These are phyloP conservation scores for Megaptera novaeangliae DNA, from an alignment of 2,113 vertebrate genomes.

Conservation along the genomic window DNA sequence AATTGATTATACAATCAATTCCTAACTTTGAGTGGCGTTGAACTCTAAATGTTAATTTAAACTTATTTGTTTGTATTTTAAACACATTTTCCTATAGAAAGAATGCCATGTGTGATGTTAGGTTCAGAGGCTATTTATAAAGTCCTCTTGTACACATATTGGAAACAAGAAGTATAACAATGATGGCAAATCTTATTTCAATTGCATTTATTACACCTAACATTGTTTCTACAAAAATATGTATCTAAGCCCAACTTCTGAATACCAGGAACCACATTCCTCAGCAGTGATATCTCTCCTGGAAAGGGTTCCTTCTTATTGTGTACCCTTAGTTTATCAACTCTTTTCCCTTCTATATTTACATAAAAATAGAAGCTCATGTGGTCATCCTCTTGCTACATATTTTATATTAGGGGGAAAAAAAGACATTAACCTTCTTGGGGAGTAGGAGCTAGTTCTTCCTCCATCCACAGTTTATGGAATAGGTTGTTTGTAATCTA, in stretches of 20 bases:
- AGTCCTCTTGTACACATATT: neutral
- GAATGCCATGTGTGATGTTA: neutral
- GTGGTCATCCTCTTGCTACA: neutral
- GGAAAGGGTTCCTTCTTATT: neutral
- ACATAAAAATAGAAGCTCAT: slow-evolving; percentile 2
- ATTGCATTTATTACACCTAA: neutral
- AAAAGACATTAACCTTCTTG: neutral
- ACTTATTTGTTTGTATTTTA: neutral
- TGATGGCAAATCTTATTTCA: neutral
- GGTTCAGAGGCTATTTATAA: neutral
- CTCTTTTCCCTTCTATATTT: neutral
- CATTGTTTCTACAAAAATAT: neutral
- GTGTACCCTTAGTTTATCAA: neutral
- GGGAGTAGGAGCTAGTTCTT: neutral
- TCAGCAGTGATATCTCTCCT: neutral
- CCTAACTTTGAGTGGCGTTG: neutral
- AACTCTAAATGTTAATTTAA: slow-evolving; percentile 36
- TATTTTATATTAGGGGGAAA: neutral
- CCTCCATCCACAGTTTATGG: neutral
- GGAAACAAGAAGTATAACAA: neutral
- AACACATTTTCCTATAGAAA: slow-evolving; percentile 17
- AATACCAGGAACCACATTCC: neutral
- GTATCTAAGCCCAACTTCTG: neutral
- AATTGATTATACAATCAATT: neutral
- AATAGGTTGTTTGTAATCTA: neutral